A percentile compares a stretch with the other conserved stretches of the same genome.
phyloP scores from a whole-genome alignment of 2,888 invertebrate genomes.

The Drosophila prostipennis region DNA sequence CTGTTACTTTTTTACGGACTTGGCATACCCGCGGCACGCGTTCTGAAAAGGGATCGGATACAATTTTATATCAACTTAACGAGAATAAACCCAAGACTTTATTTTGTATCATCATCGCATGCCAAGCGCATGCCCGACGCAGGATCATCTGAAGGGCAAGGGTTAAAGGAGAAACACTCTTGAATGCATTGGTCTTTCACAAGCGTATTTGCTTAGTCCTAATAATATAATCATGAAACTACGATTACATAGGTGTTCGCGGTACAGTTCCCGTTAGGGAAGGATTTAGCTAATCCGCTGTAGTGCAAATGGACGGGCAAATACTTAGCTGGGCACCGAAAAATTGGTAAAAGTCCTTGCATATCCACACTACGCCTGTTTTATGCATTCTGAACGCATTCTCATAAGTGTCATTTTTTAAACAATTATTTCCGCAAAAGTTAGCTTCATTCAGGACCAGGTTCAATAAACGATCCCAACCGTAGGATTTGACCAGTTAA shows the following conservation, averaged over 20 bases:
- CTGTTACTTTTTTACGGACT: slow-evolving; percentile 50
- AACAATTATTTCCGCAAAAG: background rate
- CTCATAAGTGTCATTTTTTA: too few relatives aligned
- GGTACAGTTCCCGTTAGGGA: slow-evolving; percentile 59
- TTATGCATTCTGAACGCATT: background rate
- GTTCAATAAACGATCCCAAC: background rate
- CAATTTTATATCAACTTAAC: slow-evolving; percentile 72
- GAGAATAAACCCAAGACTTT: slow-evolving; percentile 18
- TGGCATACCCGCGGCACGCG: slow-evolving; percentile 50
- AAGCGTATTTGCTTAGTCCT: slow-evolving; percentile 12
- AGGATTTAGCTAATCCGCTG: slow-evolving; percentile 36
- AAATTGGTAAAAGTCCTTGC: background rate
- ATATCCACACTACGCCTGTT: background rate
- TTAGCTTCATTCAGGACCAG: slow-evolving; percentile 20
- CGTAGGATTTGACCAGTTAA: slow-evolving; percentile 8
- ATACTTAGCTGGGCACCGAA: slow-evolving; percentile 1
- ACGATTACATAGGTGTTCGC: slow-evolving; percentile 54
- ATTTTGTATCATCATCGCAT: slow-evolving; percentile 34
- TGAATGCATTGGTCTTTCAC: slow-evolving; percentile 49
- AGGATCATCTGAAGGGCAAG: slow-evolving; percentile 21
- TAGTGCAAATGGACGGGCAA: slow-evolving; percentile 29
- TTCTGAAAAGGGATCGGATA: slow-evolving; percentile 11
- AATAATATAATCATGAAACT: slow-evolving; percentile 47
- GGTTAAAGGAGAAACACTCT: slow-evolving; percentile 31
- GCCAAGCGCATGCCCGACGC: slow-evolving; percentile 53